Base-by-base conservation (phyloP, 2,113 vertebrate genomes). In the Danionella cerebrum region DNA sequence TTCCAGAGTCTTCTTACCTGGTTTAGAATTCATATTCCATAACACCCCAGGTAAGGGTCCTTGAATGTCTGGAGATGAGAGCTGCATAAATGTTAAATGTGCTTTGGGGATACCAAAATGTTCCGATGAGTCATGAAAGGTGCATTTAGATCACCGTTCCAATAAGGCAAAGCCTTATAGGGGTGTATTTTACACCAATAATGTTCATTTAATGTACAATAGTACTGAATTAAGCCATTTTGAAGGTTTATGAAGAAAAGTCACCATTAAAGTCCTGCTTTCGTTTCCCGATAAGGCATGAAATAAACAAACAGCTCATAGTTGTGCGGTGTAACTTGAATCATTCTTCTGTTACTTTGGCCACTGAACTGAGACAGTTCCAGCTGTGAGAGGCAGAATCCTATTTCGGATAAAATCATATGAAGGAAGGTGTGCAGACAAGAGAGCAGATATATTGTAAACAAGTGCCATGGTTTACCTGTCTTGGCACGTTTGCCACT, bases 311-410 rank as follows among this genome's bases (percentile, higher is more conserved):
- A 84, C 79, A 81, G 79, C 85, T 75, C 81, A 79, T 81, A 84
- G 80, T 60, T n/a, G 47, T 58, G 35, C 76, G 73, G 76, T 80
- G 80, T 81, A 75, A 77, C 78, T 78, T 52, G 48, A 76, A 71
- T 82, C 78, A 79, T 80, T 85, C 79, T 78, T 80, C 81, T 73
- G 86, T 86, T 84, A 84, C 80, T 76, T 83, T 81, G 71, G 71
- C 76, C 82, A 78, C 36, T 74, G 67, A 78, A 83, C 80, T 80
- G 82, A 84, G 78, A 86, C 82, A 19, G 29, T 70, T 33, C 50
- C 25, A 5, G 14, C 50, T 53, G 50, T 1, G 27, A 19, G 8
- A 53, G 14, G 50, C 50, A 80, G 75, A 80, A 81, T 69, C 78
- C 73, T 65, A 67, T 74, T 80, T 79, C 4, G 36, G 45, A 70